Evolutionary conservation across 2,113 vertebrate species (phyloP).

Genomic region (Ictalurus furcatus): DNA sequence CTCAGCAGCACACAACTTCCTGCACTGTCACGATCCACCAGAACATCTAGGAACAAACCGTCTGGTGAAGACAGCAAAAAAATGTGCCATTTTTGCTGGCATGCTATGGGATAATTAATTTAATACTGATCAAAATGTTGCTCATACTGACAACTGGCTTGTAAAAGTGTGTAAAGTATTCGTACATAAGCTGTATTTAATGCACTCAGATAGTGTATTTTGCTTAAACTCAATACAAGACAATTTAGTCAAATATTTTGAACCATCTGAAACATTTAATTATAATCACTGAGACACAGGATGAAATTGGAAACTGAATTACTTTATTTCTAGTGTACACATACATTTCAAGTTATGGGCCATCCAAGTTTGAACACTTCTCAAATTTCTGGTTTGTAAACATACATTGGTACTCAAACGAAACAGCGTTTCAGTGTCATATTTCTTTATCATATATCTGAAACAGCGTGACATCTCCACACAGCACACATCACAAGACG

Average conservation of each 20-base stretch:
- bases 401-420: background rate
- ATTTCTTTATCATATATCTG: background rate
- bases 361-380: background rate
- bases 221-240: background rate
- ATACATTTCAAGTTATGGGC: background rate
- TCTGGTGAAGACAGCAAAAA: background rate
- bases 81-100: background rate
- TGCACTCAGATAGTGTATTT: background rate
- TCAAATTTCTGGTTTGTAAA: constrained; percentile 11
- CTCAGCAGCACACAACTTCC: background rate
- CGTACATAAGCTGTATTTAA: background rate
- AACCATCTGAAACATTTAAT: background rate
- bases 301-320: background rate
- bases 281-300: background rate
- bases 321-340: constrained; percentile 1
- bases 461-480: background rate
- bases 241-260: background rate
- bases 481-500: background rate
- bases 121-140: background rate
- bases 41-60: background rate
- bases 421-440: background rate
- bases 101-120: background rate
- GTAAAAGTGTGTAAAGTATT: constrained; percentile 27
- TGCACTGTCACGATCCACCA: background rate
- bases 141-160: background rate